A percentile compares a stretch with the other conserved stretches of the same genome.
Conservation (phyloP, 2,888 invertebrate genomes). For the Trisateles emortualis region DNA sequence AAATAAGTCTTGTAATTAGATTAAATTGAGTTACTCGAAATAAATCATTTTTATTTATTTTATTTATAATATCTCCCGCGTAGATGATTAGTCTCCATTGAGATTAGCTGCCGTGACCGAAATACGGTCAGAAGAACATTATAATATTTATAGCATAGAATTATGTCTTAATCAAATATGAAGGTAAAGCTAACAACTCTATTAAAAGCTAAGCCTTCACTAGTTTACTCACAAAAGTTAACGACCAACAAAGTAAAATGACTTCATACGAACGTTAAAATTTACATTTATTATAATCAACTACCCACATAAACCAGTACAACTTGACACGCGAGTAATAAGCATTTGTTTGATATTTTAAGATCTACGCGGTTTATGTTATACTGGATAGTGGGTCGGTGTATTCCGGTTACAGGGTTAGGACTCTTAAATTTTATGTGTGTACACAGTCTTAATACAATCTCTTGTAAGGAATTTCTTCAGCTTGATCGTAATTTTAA, state of each 20-base stretch:
- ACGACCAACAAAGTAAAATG: slow-evolving; percentile 35
- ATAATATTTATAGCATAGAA: too few species aligned
- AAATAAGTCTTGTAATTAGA: too few species aligned
- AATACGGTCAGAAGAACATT: too few species aligned
- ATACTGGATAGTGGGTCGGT: slow-evolving; percentile 19
- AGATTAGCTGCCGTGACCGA: too few species aligned
- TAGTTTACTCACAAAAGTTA: slow-evolving; percentile 30
- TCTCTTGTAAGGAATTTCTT: slow-evolving; percentile 30
- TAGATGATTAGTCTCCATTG: too few species aligned
- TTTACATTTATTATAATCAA: slow-evolving; percentile 44
- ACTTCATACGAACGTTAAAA: slow-evolving; percentile 42
- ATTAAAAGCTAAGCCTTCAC: slow-evolving; percentile 17
- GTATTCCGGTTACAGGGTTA: slow-evolving; percentile 25
- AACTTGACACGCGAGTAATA: background rate
- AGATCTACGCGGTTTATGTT: slow-evolving; percentile 3
- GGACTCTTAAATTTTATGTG: slow-evolving; percentile 37
- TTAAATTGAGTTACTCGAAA: too few species aligned
- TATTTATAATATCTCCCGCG: too few species aligned
- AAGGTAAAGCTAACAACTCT: slow-evolving; percentile 6
- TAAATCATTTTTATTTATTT: too few species aligned
- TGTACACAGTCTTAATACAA: slow-evolving; percentile 31
- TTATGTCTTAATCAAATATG: background rate
- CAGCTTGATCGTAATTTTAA: slow-evolving; percentile 21
- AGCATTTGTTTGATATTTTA: background rate
- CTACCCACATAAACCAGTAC: slow-evolving; percentile 3